A percentile compares a stretch with the other conserved stretches of the same genome.
phyloP scores from a whole-genome alignment of 2,888 invertebrate genomes.

The Drosophila suboccidentalis region DNA sequence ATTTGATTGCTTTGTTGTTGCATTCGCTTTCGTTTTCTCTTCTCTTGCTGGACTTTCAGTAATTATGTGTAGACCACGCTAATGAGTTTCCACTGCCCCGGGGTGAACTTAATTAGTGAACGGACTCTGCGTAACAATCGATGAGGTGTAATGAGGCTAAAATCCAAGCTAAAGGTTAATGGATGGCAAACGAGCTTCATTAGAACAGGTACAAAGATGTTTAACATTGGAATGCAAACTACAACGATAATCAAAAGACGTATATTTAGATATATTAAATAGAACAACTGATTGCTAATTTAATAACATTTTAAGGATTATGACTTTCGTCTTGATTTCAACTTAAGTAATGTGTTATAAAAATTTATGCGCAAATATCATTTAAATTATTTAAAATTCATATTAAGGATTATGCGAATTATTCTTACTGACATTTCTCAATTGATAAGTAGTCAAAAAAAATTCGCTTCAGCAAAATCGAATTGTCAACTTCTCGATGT shows the following conservation, averaged over 20 bases:
- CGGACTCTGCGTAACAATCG: conserved; percentile 47
- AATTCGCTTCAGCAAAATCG: no score
- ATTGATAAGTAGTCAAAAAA: no score
- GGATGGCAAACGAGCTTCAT: conserved; percentile 55
- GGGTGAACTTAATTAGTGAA: conserved; percentile 65
- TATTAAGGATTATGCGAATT: no score
- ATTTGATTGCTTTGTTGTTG: conserved; percentile 54
- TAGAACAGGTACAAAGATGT: conserved; percentile 27
- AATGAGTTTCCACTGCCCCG: conserved; percentile 56
- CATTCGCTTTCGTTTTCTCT: conserved; percentile 20
- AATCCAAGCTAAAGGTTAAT: conserved; percentile 65
- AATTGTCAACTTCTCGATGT: no score
- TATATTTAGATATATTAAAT: neutral
- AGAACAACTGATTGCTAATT: neutral
- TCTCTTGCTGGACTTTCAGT: conserved; percentile 33
- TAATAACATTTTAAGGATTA: neutral
- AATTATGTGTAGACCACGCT: conserved; percentile 61
- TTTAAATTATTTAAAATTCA: no score
- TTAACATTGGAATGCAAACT: conserved; percentile 9
- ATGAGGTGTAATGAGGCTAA: conserved; percentile 61
- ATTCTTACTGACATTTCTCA: no score
- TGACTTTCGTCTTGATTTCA: neutral
- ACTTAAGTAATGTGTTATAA: no score
- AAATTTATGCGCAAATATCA: no score
- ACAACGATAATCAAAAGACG: neutral